Evolutionary conservation across 2,113 vertebrate species (phyloP).

Genomic region (Gyps fulvus): DNA sequence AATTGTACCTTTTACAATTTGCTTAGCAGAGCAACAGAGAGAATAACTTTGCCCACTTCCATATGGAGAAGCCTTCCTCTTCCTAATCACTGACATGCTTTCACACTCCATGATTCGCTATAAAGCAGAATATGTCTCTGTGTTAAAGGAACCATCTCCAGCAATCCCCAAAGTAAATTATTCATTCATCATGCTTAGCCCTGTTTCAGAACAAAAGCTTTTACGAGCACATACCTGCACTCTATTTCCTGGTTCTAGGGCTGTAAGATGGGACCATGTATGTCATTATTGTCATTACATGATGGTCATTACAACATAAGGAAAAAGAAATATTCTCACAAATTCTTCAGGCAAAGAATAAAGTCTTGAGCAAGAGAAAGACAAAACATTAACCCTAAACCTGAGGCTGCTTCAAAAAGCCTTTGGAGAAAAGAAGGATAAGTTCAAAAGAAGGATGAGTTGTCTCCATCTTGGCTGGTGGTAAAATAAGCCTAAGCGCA

Average conservation of each 20-base stretch:
- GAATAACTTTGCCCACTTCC: background rate
- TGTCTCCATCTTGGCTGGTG: constrained; percentile 47
- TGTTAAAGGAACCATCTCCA: background rate
- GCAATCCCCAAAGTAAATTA: background rate
- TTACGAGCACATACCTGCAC: background rate
- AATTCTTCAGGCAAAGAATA: constrained; percentile 25
- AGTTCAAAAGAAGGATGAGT: constrained; percentile 45
- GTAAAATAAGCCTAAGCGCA: constrained; percentile 37
- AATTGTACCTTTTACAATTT: background rate
- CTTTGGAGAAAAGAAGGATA: constrained; percentile 47
- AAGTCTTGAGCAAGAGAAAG: constrained; percentile 17
- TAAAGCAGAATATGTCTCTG: background rate
- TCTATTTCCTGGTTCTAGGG: background rate
- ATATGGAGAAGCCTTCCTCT: background rate
- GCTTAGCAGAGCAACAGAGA: background rate
- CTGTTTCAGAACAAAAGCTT: constrained; percentile 8
- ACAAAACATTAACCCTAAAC: constrained; percentile 50
- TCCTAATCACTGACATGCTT: background rate
- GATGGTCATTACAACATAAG: background rate
- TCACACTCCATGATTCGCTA: background rate
- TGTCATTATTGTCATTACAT: background rate
- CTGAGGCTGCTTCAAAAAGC: constrained; percentile 25
- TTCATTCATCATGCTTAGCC: background rate
- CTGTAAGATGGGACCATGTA: background rate
- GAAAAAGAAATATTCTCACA: constrained; percentile 3